Evolutionary conservation across 1,140 invertebrate genomes (phyloP).

Genomic region (Anthonomus grandis): DNA sequence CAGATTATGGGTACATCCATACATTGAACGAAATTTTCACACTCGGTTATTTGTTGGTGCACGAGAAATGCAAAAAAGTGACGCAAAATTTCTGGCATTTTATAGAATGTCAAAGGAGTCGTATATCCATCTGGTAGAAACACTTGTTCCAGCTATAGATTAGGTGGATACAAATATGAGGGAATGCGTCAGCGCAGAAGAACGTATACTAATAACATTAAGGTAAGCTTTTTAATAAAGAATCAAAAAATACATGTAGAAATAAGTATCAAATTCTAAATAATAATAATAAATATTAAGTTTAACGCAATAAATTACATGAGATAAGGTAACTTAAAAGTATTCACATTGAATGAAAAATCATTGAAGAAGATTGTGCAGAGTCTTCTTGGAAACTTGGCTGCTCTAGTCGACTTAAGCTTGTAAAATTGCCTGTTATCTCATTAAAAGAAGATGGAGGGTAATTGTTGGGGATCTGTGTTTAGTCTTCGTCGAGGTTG

Average conservation of each 20-base stretch:
- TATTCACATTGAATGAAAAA: neutral
- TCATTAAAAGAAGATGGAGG: neutral
- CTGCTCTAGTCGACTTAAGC: neutral
- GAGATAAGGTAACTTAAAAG: neutral
- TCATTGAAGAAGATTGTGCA: neutral
- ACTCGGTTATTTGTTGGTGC: too few relatives aligned
- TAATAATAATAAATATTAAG: neutral
- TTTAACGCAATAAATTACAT: neutral
- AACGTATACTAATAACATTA: slow-evolving; percentile 11
- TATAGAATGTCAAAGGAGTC: too few relatives aligned
- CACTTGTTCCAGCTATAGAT: slow-evolving; percentile 6
- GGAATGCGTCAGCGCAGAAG: slow-evolving; percentile 2
- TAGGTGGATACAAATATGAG: slow-evolving; percentile 7
- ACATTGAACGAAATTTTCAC: too few relatives aligned
- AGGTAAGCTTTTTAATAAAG: slow-evolving; percentile 10
- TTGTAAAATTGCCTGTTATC: neutral
- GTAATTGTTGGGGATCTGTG: neutral
- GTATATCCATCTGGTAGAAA: neutral
- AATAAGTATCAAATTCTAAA: too few relatives aligned
- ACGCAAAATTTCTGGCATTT: too few relatives aligned
- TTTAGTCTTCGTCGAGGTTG: too few relatives aligned
- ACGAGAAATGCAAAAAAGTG: too few relatives aligned
- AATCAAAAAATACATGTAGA: neutral
- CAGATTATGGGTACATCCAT: too few relatives aligned
- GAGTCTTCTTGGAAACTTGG: neutral